These are phyloP conservation scores for Nasonovia ribisnigri DNA, from an alignment of 2,888 invertebrate species.

Conservation along the genomic window DNA sequence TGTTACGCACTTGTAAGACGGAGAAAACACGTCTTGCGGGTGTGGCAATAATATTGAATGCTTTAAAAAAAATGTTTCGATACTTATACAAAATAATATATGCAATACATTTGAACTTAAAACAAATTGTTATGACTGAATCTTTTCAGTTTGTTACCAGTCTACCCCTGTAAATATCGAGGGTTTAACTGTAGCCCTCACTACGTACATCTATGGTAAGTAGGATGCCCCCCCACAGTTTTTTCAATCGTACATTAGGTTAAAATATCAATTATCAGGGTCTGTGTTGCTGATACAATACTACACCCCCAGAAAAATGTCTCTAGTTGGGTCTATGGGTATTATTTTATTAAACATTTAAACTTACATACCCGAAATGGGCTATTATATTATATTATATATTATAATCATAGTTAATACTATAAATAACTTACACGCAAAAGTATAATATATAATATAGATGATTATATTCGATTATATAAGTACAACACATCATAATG, in stretches of 20 bases:
- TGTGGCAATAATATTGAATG: no score
- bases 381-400: neutral
- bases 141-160: neutral
- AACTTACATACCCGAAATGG: neutral
- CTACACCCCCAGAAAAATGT: no score
- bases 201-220: neutral
- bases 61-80: neutral
- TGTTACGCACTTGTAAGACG: no score
- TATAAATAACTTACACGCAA: neutral
- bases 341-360: neutral
- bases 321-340: neutral
- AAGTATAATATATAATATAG: neutral
- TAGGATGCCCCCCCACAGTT: no score
- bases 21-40: no score
- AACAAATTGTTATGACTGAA: neutral
- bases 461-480: constrained; percentile 3
- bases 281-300: no score
- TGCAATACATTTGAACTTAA: neutral
- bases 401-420: neutral
- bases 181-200: neutral
- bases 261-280: no score
- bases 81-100: neutral
- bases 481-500: neutral
- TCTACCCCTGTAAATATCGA: neutral
- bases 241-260: no score